Evolutionary conservation across 2,888 invertebrate genomes (phyloP).

Genomic region (Cephus nigrinus): DNA sequence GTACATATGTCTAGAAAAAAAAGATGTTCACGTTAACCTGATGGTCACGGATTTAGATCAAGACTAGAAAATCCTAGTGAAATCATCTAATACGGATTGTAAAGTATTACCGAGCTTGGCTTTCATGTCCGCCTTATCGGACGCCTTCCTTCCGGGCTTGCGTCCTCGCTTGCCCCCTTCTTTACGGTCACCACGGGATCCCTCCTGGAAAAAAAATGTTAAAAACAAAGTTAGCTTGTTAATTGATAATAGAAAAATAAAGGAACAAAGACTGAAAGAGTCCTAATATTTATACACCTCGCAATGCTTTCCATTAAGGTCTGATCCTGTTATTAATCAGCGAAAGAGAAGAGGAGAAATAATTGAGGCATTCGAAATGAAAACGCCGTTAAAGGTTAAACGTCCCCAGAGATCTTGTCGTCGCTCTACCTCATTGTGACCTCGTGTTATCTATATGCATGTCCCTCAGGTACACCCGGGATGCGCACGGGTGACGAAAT

Average conservation of each 20-base stretch:
- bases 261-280: background rate
- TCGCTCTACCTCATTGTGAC: constrained; percentile 12
- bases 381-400: constrained; percentile 43
- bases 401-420: constrained; percentile 36
- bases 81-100: background rate
- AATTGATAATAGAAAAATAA: background rate
- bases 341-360: background rate
- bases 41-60: background rate
- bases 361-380: background rate
- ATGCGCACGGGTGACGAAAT: constrained; percentile 50
- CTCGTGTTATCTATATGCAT: constrained; percentile 48
- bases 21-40: background rate
- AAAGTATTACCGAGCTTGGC: constrained; percentile 83
- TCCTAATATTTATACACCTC: background rate
- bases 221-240: background rate
- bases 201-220: constrained; percentile 62
- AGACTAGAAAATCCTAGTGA: background rate
- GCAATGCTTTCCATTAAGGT: background rate
- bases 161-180: constrained; percentile 90
- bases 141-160: constrained; percentile 87
- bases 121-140: constrained; percentile 93
- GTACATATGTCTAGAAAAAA: background rate
- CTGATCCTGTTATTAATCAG: background rate
- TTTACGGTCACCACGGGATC: constrained; percentile 74
- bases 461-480: constrained; percentile 10